Percentiles rank a stretch among this genome's conserved stretches.
phyloP scores from a whole-genome alignment of 2,113 vertebrate genomes.

The Cinclus cinclus region DNA sequence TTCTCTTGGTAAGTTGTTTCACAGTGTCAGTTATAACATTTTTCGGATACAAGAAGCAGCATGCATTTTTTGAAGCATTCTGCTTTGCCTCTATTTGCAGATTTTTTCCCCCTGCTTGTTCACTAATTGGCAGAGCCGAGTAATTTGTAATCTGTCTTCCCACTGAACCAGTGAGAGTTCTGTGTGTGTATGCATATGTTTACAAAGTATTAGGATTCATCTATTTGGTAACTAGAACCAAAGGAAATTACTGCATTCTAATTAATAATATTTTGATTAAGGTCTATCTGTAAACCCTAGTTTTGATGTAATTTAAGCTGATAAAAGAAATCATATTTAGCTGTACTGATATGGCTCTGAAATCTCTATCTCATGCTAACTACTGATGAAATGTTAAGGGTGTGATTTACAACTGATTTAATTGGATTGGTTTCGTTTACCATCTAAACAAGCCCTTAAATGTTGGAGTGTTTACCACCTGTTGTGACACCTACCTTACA shows the following conservation, averaged over 20 bases:
- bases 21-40: not conserved
- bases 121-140: conserved; percentile 36
- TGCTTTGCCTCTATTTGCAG: conserved; percentile 5
- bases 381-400: conserved; percentile 44
- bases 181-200: not conserved
- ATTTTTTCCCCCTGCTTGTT: not conserved
- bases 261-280: conserved; percentile 60
- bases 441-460: conserved; percentile 59
- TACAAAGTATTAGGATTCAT: conserved; percentile 30
- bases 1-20: not conserved
- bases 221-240: conserved; percentile 19
- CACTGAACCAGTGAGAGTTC: conserved; percentile 28
- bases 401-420: conserved; percentile 61
- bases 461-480: conserved; percentile 59
- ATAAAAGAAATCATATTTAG: conserved; percentile 47
- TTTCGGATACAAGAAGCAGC: not conserved
- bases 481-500: conserved; percentile 55
- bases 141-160: conserved; percentile 52
- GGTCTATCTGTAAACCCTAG: conserved; percentile 19
- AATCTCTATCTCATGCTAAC: conserved; percentile 26
- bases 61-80: not conserved
- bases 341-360: conserved; percentile 23
- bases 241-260: conserved; percentile 37
- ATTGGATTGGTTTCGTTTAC: conserved; percentile 62
- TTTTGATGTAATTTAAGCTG: conserved; percentile 41